These are phyloP conservation scores for Diuraphis noxia DNA, from an alignment of 1,140 invertebrate genomes.

Conservation along the genomic window DNA sequence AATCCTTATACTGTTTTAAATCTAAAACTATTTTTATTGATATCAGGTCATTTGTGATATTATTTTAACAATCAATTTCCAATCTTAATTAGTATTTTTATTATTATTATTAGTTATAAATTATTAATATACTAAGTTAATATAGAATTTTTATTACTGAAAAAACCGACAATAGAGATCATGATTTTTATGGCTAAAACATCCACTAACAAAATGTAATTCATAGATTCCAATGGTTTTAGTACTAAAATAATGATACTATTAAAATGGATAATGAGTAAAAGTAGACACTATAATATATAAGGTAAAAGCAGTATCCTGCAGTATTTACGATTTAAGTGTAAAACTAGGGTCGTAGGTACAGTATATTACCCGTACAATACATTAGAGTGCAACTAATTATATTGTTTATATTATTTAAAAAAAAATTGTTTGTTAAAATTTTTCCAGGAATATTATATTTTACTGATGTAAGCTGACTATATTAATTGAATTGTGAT, in stretches of 20 bases:
- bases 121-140: neutral
- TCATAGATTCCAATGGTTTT: neutral
- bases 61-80: neutral
- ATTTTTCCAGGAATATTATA: neutral
- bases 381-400: neutral
- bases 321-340: neutral
- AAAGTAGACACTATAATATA: neutral
- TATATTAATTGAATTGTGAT: no score
- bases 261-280: neutral
- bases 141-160: neutral
- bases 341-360: neutral
- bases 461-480: neutral
- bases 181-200: neutral
- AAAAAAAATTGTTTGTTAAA: neutral
- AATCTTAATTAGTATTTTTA: neutral
- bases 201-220: neutral
- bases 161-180: neutral
- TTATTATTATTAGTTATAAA: neutral
- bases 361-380: neutral
- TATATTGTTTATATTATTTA: neutral
- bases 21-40: neutral
- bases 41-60: neutral
- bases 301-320: neutral
- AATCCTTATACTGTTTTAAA: neutral
- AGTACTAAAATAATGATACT: neutral